Evolutionary conservation across 2,797 vertebrate species (phyloP).

Genomic region (Sarcoramphus papa): DNA sequence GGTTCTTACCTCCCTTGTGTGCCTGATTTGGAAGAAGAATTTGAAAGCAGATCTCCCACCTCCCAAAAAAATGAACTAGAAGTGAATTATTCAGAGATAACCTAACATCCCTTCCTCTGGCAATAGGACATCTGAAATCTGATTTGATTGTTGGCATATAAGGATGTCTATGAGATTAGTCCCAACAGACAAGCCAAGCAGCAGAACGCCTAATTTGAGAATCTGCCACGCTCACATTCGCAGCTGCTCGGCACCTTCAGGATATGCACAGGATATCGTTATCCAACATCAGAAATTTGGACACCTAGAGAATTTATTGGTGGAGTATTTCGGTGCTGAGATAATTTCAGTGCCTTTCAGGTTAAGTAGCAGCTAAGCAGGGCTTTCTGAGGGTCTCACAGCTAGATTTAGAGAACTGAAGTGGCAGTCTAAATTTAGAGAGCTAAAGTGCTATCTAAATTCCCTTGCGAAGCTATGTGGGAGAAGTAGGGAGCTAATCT

Average conservation of each 20-base stretch:
- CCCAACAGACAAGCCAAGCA: not conserved
- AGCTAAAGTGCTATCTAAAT: not conserved
- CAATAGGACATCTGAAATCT: not conserved
- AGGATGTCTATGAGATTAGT: not conserved
- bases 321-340: not conserved
- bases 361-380: not conserved
- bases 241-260: not conserved
- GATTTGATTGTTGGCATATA: not conserved
- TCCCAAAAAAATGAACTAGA: not conserved
- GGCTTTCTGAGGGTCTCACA: slow-evolving; percentile 12
- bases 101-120: not conserved
- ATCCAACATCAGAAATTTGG: not conserved
- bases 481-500: not conserved
- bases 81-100: not conserved
- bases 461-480: not conserved
- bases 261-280: not conserved
- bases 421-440: not conserved
- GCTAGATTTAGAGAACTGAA: slow-evolving; percentile 11
- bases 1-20: not conserved
- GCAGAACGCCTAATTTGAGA: not conserved
- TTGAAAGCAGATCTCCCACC: not conserved
- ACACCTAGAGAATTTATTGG: not conserved
- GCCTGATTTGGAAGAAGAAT: not conserved
- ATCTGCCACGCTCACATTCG: not conserved
- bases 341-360: not conserved